Conservation (phyloP, 30 jellyfish, hydroid and myxozoan genomes). For the Turritopsis dohrnii region DNA sequence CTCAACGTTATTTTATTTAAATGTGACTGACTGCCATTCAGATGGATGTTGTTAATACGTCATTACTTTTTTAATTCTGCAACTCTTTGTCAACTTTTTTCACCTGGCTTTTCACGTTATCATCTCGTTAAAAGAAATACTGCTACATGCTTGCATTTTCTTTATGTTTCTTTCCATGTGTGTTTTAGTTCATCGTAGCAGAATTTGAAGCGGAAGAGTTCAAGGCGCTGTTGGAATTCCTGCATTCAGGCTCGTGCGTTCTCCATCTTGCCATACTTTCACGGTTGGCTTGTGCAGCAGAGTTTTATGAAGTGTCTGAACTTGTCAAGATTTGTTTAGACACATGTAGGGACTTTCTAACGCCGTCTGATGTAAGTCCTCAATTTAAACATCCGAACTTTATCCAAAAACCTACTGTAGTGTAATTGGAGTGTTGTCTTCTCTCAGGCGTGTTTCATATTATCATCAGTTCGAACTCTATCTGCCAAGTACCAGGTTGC, state of each 20-base stretch:
- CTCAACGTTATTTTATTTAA: no score
- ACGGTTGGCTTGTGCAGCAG: conserved; percentile 88
- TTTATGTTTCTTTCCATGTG: no score
- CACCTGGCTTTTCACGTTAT: no score
- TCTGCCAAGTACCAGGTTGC: conserved; percentile 49
- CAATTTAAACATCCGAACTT: neutral
- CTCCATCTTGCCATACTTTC: conserved; percentile 64
- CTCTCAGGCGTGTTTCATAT: conserved; percentile 71
- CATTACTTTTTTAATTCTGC: no score
- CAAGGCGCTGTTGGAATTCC: conserved; percentile 66
- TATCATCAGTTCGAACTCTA: conserved; percentile 73
- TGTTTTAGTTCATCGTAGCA: conserved; percentile 57
- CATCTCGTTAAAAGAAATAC: no score
- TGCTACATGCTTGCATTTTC: no score
- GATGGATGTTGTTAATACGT: no score
- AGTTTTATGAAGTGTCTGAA: conserved; percentile 81
- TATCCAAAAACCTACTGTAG: neutral
- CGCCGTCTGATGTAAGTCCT: conserved; percentile 59
- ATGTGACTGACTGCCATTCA: no score
- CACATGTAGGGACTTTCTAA: conserved; percentile 47
- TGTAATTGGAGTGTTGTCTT: neutral
- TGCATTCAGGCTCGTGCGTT: conserved; percentile 87
- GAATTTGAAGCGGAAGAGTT: conserved; percentile 87
- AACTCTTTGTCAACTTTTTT: no score
- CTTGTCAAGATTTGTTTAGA: conserved; percentile 58